These are phyloP conservation scores for Holotrichia oblita DNA, from an alignment of 1,140 invertebrate species.

Conservation along the genomic window DNA sequence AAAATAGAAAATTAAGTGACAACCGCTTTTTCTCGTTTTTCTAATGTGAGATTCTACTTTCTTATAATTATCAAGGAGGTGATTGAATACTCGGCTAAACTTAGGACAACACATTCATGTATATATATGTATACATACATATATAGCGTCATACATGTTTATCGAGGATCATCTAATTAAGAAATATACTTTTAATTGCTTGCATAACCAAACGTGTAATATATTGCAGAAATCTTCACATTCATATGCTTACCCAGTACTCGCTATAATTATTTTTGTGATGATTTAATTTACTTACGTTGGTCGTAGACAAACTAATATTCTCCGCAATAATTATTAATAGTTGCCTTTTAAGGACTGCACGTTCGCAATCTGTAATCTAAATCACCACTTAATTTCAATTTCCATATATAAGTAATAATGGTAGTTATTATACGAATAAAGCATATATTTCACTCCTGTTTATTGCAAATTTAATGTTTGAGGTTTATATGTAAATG, in stretches of 20 bases:
- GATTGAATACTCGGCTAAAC: too few species aligned
- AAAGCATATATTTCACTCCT: too few species aligned
- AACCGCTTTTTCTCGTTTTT: too few species aligned
- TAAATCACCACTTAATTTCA: not conserved
- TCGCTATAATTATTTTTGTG: not conserved
- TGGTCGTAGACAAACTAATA: not conserved
- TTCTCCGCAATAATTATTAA: not conserved
- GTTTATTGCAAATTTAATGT: too few species aligned
- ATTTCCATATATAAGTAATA: not conserved
- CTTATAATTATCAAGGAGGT: too few species aligned
- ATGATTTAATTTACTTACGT: not conserved
- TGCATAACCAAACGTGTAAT: not conserved
- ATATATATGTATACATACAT: too few species aligned
- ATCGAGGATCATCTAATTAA: not conserved
- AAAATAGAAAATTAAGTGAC: too few species aligned
- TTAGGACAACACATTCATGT: too few species aligned
- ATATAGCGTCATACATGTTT: not conserved
- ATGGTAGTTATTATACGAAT: not conserved
- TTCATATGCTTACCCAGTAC: not conserved
- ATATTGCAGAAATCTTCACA: not conserved
- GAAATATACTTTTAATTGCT: conserved; percentile 2
- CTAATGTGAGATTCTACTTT: too few species aligned
- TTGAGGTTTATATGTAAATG: too few species aligned
- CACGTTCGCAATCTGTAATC: conserved; percentile 6
- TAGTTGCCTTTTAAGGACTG: not conserved